Conservation (phyloP, 1,140 invertebrate species). For the Euborellia annulipes region DNA sequence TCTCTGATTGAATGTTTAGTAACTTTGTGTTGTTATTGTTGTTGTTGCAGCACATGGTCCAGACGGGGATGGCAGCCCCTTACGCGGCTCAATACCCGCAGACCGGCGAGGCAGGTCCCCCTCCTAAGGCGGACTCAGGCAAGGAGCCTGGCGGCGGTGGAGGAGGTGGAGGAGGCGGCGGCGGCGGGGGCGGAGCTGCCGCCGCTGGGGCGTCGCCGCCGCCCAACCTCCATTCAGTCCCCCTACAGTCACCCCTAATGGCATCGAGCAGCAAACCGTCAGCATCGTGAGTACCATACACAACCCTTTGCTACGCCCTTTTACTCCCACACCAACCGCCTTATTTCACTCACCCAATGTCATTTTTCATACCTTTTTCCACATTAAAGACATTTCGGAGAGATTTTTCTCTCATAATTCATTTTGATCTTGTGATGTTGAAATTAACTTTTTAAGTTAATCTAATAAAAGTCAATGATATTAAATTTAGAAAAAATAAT, state of each 20-base stretch:
- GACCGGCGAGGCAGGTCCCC: slow-evolving; percentile 22
- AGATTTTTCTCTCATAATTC: no score
- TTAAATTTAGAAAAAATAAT: no score
- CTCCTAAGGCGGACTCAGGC: slow-evolving; percentile 27
- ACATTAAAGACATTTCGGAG: no score
- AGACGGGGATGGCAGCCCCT: slow-evolving; percentile 75
- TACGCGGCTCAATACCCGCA: slow-evolving; percentile 59
- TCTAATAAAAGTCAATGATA: no score
- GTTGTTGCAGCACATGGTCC: slow-evolving; percentile 81
- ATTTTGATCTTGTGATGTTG: no score
- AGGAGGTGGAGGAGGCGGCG: slow-evolving; percentile 25
- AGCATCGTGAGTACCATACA: slow-evolving; percentile 20
- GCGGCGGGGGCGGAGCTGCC: slow-evolving; percentile 34
- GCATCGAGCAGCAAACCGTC: slow-evolving; percentile 31
- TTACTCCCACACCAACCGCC: no score
- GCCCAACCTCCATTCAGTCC: slow-evolving; percentile 16
- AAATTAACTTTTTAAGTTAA: no score
- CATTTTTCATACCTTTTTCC: no score
- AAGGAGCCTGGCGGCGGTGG: slow-evolving; percentile 41
- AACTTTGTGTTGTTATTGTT: slow-evolving; percentile 25
- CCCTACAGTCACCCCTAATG: slow-evolving; percentile 25
- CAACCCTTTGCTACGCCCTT: no score
- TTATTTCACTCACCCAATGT: no score
- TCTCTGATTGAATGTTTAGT: no score
- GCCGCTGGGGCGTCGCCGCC: slow-evolving; percentile 23